Conservation (phyloP, 2,888 invertebrate genomes). For the Pemphredon lugubris region DNA sequence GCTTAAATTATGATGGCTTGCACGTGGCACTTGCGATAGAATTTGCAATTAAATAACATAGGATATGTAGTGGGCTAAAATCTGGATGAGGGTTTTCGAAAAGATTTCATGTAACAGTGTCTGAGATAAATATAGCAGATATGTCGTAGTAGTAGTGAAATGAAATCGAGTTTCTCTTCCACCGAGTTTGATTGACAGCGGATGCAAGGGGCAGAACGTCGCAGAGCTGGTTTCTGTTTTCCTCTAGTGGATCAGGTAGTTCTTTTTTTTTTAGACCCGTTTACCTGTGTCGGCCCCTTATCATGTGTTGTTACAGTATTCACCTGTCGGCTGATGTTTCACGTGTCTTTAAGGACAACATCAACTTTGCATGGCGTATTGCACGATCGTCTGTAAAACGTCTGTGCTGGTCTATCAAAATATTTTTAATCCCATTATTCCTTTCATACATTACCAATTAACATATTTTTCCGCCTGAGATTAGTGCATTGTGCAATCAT, state of each 20-base stretch:
- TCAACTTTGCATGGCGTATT: slow-evolving; percentile 58
- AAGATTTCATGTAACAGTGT: slow-evolving; percentile 10
- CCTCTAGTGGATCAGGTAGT: slow-evolving; percentile 76
- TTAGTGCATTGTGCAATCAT: slow-evolving; percentile 22
- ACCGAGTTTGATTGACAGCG: slow-evolving; percentile 72
- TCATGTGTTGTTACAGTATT: slow-evolving; percentile 57
- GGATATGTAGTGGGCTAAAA: neutral
- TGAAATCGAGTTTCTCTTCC: slow-evolving; percentile 63
- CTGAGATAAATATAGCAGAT: slow-evolving; percentile 50
- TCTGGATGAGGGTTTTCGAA: neutral
- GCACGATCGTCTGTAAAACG: slow-evolving; percentile 37
- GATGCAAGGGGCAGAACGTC: slow-evolving; percentile 70
- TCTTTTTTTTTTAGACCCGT: slow-evolving; percentile 55
- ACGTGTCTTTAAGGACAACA: slow-evolving; percentile 48
- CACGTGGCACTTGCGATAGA: neutral
- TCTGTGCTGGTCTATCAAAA: slow-evolving; percentile 15
- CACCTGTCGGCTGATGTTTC: slow-evolving; percentile 62
- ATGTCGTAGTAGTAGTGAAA: slow-evolving; percentile 57
- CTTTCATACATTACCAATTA: slow-evolving; percentile 20
- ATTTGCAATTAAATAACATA: neutral
- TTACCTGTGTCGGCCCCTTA: slow-evolving; percentile 50
- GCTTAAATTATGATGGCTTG: neutral
- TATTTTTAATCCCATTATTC: slow-evolving; percentile 25
- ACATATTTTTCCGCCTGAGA: slow-evolving; percentile 5
- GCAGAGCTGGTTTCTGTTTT: slow-evolving; percentile 76